Conservation (phyloP, 2,797 vertebrate genomes). For the Sphenopsis melanotis region DNA sequence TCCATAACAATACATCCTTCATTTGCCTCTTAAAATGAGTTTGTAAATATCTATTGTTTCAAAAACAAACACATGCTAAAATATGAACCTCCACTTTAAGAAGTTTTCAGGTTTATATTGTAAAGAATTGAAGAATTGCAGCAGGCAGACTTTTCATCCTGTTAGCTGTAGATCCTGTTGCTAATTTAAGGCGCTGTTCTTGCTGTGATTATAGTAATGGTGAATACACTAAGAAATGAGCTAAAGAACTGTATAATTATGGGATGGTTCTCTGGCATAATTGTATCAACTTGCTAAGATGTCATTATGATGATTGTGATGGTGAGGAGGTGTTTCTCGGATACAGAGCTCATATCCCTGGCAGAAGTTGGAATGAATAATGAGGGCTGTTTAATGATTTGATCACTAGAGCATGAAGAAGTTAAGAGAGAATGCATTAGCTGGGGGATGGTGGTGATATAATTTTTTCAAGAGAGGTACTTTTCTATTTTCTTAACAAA, state of each 20-base stretch:
- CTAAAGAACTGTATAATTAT: slow-evolving; percentile 60
- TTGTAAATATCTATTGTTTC: not conserved
- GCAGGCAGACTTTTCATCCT: slow-evolving; percentile 49
- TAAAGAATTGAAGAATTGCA: slow-evolving; percentile 35
- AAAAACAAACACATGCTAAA: slow-evolving; percentile 39
- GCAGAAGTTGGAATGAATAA: slow-evolving; percentile 70
- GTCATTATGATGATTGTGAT: slow-evolving; percentile 56
- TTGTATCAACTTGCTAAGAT: slow-evolving; percentile 66
- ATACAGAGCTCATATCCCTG: slow-evolving; percentile 66
- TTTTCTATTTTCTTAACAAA: slow-evolving; percentile 36
- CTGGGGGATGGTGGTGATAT: not conserved
- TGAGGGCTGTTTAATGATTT: slow-evolving; percentile 66
- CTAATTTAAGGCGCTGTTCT: slow-evolving; percentile 72
- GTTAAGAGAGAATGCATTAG: slow-evolving; percentile 37
- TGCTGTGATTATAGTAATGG: slow-evolving; percentile 66
- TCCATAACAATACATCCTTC: not conserved
- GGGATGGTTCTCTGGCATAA: slow-evolving; percentile 65
- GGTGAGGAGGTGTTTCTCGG: slow-evolving; percentile 64
- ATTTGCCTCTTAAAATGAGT: not conserved
- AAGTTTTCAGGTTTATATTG: slow-evolving; percentile 51
- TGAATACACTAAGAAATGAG: slow-evolving; percentile 63
- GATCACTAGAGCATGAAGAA: slow-evolving; percentile 65
- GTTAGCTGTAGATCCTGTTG: slow-evolving; percentile 66
- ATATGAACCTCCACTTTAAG: slow-evolving; percentile 3
- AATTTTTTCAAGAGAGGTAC: not conserved